These are phyloP conservation scores for Sepiola atlantica DNA, from an alignment of 2,888 invertebrate species.

Conservation along the genomic window DNA sequence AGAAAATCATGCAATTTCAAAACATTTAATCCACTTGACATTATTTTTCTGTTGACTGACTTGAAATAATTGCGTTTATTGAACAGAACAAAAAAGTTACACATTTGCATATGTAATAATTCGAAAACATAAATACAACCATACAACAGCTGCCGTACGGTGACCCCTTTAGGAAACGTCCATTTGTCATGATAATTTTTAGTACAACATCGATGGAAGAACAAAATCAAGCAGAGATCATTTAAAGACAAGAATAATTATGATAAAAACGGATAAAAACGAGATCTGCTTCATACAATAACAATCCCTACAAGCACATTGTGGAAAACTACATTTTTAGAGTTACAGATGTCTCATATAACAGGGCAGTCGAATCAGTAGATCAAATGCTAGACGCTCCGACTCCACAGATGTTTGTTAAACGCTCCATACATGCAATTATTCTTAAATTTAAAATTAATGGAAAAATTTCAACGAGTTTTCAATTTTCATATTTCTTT, in stretches of 20 bases:
- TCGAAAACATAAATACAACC: not conserved
- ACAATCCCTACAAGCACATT: too few relatives aligned
- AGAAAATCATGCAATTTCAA: not conserved
- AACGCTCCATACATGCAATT: too few relatives aligned
- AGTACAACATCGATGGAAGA: not conserved
- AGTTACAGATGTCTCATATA: too few relatives aligned
- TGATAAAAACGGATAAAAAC: too few relatives aligned
- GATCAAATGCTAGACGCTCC: too few relatives aligned
- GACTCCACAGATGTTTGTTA: too few relatives aligned
- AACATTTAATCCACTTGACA: not conserved
- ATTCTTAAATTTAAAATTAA: too few relatives aligned
- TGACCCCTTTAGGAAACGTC: not conserved
- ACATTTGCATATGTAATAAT: not conserved
- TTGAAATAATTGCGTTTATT: not conserved
- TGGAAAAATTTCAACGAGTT: too few relatives aligned
- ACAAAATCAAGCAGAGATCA: not conserved
- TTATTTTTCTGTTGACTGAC: not conserved
- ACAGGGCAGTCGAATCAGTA: too few relatives aligned
- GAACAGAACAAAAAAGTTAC: not conserved
- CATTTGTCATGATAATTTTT: not conserved
- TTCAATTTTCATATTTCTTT: too few relatives aligned
- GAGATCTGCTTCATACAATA: too few relatives aligned
- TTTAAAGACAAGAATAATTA: not conserved
- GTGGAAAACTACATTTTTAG: too few relatives aligned
- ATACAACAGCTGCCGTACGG: not conserved